Evolutionary conservation across 2,888 invertebrate genomes (phyloP).

Genomic region (Synergus laeviventris): DNA sequence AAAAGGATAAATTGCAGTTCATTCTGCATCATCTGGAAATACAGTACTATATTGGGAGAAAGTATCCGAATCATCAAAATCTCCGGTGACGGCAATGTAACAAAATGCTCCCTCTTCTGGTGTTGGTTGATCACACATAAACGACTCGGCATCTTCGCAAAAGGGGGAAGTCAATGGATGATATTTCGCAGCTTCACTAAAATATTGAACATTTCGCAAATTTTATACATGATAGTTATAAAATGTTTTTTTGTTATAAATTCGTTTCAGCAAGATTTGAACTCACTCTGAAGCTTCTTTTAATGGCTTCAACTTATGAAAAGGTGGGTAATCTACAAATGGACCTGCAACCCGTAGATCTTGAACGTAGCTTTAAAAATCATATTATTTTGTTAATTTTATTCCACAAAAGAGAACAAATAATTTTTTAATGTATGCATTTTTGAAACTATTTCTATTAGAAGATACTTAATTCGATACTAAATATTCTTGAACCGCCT

Average conservation of each 20-base stretch:
- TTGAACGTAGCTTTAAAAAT: neutral
- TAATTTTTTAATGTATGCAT: too few species aligned
- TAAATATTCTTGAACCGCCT: neutral
- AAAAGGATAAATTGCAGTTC: too few species aligned
- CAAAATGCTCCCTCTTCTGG: slow-evolving; percentile 79
- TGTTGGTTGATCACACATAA: slow-evolving; percentile 76
- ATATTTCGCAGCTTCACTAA: slow-evolving; percentile 67
- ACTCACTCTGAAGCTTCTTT: neutral
- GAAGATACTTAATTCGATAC: neutral
- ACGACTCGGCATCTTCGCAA: slow-evolving; percentile 76
- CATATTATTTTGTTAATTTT: too few species aligned
- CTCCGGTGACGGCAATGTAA: slow-evolving; percentile 78
- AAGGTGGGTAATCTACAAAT: neutral
- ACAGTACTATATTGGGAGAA: neutral
- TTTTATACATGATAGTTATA: too few species aligned
- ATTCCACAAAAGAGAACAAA: too few species aligned
- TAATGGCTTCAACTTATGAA: neutral
- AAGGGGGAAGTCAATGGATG: slow-evolving; percentile 77
- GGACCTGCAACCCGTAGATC: neutral
- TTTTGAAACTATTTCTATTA: too few species aligned
- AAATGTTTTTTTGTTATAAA: too few species aligned
- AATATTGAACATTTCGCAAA: neutral
- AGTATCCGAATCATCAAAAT: slow-evolving; percentile 73
- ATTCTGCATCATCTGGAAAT: neutral
- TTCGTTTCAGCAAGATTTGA: neutral